These are phyloP conservation scores for Eubasilissa splendida DNA, from an alignment of 2,888 invertebrate genomes.

Conservation along the genomic window DNA sequence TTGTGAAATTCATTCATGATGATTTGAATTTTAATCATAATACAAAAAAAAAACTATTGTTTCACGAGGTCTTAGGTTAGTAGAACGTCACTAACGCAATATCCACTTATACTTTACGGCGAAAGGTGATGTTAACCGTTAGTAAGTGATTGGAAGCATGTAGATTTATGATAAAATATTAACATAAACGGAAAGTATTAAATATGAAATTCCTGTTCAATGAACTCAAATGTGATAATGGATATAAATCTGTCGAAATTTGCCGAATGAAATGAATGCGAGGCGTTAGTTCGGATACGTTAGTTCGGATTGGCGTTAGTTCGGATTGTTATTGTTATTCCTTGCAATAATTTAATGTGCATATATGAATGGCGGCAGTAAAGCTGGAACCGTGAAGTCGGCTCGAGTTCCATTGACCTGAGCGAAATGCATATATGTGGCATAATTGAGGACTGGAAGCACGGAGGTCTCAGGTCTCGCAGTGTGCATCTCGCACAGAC, in stretches of 20 bases:
- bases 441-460: slow-evolving; percentile 33
- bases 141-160: not conserved
- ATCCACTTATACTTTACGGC: not conserved
- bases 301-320: too few species aligned
- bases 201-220: too few species aligned
- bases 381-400: slow-evolving; percentile 51
- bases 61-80: slow-evolving; percentile 17
- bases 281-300: too few species aligned
- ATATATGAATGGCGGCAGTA: slow-evolving; percentile 45
- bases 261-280: too few species aligned
- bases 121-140: not conserved
- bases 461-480: slow-evolving; percentile 31
- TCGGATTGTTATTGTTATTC: slow-evolving; percentile 32
- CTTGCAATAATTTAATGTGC: slow-evolving; percentile 50
- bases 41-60: not conserved
- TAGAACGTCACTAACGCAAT: not conserved
- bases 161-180: not conserved
- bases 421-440: slow-evolving; percentile 36
- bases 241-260: too few species aligned
- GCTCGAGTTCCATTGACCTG: slow-evolving; percentile 52
- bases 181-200: too few species aligned
- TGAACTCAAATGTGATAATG: too few species aligned
- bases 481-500: slow-evolving; percentile 13
- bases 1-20: too few species aligned
- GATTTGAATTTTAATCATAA: too few species aligned